Conservation (phyloP, 1,140 invertebrate species). For the Himalopsyche phryganea region DNA sequence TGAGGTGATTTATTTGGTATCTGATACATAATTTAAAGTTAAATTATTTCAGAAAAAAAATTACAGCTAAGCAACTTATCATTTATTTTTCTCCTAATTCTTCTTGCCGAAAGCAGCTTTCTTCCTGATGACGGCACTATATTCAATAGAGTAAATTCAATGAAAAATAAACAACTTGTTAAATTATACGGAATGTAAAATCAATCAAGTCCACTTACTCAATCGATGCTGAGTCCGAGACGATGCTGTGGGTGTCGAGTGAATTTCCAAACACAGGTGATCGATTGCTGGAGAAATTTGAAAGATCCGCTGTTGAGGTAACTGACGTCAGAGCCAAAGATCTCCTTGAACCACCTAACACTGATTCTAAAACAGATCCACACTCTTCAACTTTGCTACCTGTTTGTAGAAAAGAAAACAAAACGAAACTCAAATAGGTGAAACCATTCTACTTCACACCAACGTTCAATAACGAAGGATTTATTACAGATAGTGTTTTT, state of each 20-base stretch:
- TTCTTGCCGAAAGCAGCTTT: not conserved
- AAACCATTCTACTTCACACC: too few relatives aligned
- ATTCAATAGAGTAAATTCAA: too few relatives aligned
- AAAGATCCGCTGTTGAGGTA: slow-evolving; percentile 77
- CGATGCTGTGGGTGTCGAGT: slow-evolving; percentile 69
- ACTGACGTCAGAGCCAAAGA: slow-evolving; percentile 79
- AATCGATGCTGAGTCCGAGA: slow-evolving; percentile 63
- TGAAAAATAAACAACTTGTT: too few relatives aligned
- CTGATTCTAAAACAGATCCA: slow-evolving; percentile 41
- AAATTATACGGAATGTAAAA: too few relatives aligned
- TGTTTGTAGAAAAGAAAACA: not conserved
- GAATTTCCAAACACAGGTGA: slow-evolving; percentile 71
- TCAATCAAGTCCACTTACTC: slow-evolving; percentile 41
- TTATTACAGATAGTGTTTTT: too few relatives aligned
- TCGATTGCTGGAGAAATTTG: slow-evolving; percentile 72
- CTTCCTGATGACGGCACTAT: not conserved
- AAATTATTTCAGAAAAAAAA: not conserved
- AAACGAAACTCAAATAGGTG: not conserved
- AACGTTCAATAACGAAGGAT: too few relatives aligned
- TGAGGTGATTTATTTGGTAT: slow-evolving; percentile 21
- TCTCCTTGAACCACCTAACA: slow-evolving; percentile 61
- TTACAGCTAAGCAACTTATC: not conserved
- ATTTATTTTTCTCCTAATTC: not conserved
- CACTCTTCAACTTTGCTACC: slow-evolving; percentile 42
- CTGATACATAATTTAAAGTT: not conserved